phyloP scores from a whole-genome alignment of 1,140 invertebrate genomes.

The Sminthurides bifidus region DNA sequence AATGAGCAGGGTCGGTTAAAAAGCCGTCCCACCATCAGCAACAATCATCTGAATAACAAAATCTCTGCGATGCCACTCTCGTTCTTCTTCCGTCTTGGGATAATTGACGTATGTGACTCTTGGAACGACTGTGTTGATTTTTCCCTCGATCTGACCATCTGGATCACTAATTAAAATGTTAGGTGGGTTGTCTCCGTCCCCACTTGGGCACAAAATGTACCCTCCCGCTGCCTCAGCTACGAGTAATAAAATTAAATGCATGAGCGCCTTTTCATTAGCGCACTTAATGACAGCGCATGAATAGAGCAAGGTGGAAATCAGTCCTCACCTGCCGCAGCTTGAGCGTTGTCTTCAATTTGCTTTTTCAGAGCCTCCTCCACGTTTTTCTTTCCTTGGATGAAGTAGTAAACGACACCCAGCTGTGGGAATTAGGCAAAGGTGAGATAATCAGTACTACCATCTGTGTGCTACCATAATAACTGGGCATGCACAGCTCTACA shows the following conservation, averaged over 20 bases:
- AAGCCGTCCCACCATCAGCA: not conserved
- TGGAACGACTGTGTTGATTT: conserved; percentile 2
- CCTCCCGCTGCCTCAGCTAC: too few relatives aligned
- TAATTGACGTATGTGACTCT: not conserved
- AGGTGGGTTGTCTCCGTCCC: too few relatives aligned
- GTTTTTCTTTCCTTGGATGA: conserved; percentile 1
- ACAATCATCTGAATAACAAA: conserved; percentile 3
- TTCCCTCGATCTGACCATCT: not conserved
- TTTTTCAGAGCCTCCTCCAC: conserved; percentile 3
- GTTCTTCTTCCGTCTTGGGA: conserved; percentile 5
- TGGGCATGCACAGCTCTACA: not conserved
- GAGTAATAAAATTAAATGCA: too few relatives aligned
- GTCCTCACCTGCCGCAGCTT: too few relatives aligned
- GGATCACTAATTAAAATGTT: conserved; percentile 1
- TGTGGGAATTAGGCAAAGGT: not conserved
- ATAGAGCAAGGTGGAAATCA: too few relatives aligned
- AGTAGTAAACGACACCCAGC: conserved; percentile 1
- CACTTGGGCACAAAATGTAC: too few relatives aligned
- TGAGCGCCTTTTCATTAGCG: too few relatives aligned
- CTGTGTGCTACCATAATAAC: too few relatives aligned
- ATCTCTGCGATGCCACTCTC: not conserved
- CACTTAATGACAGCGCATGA: too few relatives aligned
- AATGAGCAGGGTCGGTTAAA: not conserved
- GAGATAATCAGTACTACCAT: not conserved
- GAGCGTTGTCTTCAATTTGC: not conserved